Evolutionary conservation across 2,797 vertebrate genomes (phyloP).

Genomic region (Tokudaia muenninki): DNA sequence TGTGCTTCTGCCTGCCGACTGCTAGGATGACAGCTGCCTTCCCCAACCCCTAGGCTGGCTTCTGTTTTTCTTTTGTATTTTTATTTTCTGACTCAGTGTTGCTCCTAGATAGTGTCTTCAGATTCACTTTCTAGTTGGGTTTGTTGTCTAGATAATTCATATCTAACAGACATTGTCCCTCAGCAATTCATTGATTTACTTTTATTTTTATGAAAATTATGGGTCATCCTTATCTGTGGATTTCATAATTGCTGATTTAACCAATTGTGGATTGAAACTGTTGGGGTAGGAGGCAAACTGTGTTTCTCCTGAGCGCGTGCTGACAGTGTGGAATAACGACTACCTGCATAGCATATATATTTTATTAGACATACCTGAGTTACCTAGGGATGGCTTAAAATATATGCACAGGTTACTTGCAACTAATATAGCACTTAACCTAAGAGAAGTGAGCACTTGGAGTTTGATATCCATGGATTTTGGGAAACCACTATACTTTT

Average conservation of each 20-base stretch:
- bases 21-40: neutral
- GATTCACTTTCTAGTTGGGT: neutral
- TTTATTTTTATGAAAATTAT: conserved; percentile 10
- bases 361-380: neutral
- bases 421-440: neutral
- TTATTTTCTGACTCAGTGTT: neutral
- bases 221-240: neutral
- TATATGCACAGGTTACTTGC: neutral
- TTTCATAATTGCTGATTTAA: neutral
- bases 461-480: neutral
- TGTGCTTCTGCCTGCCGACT: too few species aligned
- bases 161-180: neutral
- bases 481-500: neutral
- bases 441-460: neutral
- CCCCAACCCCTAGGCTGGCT: neutral
- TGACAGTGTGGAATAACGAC: neutral
- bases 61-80: neutral
- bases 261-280: neutral
- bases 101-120: neutral
- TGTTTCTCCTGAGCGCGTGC: neutral
- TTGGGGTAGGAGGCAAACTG: neutral
- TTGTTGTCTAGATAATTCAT: neutral
- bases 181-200: neutral
- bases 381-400: neutral
- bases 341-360: neutral